phyloP scores from a whole-genome alignment of 2,797 vertebrate species.

The Borostomias antarcticus region DNA sequence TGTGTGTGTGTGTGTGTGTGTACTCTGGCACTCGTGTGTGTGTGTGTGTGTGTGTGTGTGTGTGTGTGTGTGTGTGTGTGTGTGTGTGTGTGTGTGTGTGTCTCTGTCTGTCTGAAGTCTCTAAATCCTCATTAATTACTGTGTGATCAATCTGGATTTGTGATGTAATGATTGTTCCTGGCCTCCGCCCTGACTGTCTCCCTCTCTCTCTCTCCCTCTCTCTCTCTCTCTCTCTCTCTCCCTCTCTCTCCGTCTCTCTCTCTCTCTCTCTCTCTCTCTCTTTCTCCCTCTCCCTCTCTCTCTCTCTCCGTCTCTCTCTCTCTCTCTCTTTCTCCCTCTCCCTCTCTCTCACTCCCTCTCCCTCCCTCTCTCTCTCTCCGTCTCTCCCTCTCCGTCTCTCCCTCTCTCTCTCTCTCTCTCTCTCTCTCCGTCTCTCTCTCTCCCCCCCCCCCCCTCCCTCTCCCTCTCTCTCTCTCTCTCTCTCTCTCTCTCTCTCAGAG shows the following conservation, averaged over 20 bases:
- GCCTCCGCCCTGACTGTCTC: conserved; percentile 14
- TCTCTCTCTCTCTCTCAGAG: conserved; percentile 79
- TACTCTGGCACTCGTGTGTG: no score
- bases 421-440: conserved; percentile 1
- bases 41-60: not conserved
- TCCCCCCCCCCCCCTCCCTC: not conserved
- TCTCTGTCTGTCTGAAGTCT: not conserved
- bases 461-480: conserved; percentile 12
- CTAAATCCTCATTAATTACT: not conserved
- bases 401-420: not conserved
- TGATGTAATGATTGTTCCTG: conserved; percentile 17
- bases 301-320: not conserved
- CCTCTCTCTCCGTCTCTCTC: not conserved
- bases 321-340: conserved; percentile 26
- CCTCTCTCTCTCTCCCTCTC: no score
- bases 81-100: not conserved
- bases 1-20: no score
- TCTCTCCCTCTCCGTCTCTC: not conserved
- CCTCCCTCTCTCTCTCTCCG: no score
- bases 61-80: not conserved
- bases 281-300: not conserved
- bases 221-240: not conserved
- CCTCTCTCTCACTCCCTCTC: not conserved
- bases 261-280: not conserved
- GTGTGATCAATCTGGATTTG: conserved; percentile 22